Evolutionary conservation across 92 coral and sea anemone species (phyloP), one percentile per base, ranked within the genome.

Genomic region (Zoanthus gigantus): DNA sequence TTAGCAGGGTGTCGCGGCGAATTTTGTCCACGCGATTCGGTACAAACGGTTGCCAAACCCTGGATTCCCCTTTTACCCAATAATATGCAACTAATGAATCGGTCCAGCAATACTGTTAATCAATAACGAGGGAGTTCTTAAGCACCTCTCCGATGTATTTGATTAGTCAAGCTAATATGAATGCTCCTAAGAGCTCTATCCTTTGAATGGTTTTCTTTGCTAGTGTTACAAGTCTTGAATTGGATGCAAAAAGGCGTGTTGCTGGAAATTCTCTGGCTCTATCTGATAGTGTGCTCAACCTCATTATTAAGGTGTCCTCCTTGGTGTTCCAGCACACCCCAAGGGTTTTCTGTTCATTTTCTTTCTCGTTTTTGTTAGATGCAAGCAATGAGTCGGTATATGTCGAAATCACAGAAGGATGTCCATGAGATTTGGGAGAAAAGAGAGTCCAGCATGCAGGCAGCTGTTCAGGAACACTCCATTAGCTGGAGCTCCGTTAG

Each of bases 21-120:
- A 89, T 92, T 87, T 92, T 90, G 54, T 85, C 56, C 18, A 86
- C 87, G 23, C 89, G 71, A 69, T 85, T 89, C 83, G 89, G 92
- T 7, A 89, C 92, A 48, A 84, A 92, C 87, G 84, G 92, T 11
- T 74, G 85, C 90, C 90, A 92, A 15, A 89, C 85, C 76, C 82
- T 92, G 77, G 75, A 53, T 75, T 79, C 74, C 3, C 79, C 88
- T 0, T 63, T 81, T n/a, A 92, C 89, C 90, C 92, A 92, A 52
- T 86, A 85, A 28, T 68, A 77, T 2, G 91, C 79, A 0, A 83
- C 90, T 18, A 68, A 76, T 9, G 94, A 92, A 71, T 82, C 94
- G 14, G 91, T 88, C 90, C 90, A 92, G 31, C 92, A 92, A 28
- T 45, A 45, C 17, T 82, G 44, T 83, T 60, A 68, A 74, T 82